These are phyloP conservation scores for Drosophila paulistorum DNA, from an alignment of 1,140 invertebrate genomes.

Conservation along the genomic window DNA sequence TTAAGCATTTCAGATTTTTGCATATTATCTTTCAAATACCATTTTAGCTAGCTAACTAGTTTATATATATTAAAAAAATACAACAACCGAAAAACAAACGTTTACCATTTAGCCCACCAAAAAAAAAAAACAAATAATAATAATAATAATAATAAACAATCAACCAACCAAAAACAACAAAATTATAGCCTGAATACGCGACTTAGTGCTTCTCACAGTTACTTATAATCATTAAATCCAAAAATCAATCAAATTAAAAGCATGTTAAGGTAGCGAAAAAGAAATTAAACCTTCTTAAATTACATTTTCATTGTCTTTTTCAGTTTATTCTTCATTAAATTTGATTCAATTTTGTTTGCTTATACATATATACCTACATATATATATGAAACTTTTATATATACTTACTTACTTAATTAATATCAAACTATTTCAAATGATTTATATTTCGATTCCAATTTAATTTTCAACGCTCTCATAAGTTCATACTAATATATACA, in stretches of 20 bases:
- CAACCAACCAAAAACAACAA: background rate
- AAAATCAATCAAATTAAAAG: conserved; percentile 43
- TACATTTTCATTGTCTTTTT: conserved; percentile 28
- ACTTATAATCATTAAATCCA: conserved; percentile 1
- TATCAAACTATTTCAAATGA: conserved; percentile 11
- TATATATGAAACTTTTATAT: conserved; percentile 27
- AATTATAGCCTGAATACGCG: conserved; percentile 40
- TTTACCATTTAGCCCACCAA: conserved; percentile 49
- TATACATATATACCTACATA: background rate
- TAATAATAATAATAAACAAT: background rate
- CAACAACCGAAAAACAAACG: conserved; percentile 24
- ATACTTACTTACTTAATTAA: conserved; percentile 23
- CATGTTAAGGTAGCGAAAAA: conserved; percentile 54
- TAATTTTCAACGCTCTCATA: conserved; percentile 56
- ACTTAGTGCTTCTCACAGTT: conserved; percentile 37
- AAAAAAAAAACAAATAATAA: background rate
- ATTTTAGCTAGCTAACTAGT: conserved; percentile 52
- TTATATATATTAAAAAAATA: conserved; percentile 37
- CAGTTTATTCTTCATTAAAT: conserved; percentile 39
- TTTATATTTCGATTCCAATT: conserved; percentile 38
- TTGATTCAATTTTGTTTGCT: background rate
- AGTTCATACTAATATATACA: conserved; percentile 51
- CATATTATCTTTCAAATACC: conserved; percentile 40
- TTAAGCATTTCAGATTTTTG: conserved; percentile 56
- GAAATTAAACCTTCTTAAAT: conserved; percentile 23